Evolutionary conservation across 1,140 invertebrate genomes (phyloP).

Genomic region (Camponotus pennsylvanicus): DNA sequence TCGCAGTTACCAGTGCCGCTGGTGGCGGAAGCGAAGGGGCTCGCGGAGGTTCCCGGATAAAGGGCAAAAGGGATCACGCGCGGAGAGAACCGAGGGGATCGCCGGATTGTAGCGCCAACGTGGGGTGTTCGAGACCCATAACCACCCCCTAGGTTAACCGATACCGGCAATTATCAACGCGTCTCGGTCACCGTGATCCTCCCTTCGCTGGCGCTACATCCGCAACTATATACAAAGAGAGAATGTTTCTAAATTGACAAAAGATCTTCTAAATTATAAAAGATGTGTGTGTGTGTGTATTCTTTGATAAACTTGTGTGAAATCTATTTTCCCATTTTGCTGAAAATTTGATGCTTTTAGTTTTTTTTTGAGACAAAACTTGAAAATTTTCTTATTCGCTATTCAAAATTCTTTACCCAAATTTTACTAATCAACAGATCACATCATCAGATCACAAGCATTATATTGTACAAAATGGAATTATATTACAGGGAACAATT

Average conservation of each 20-base stretch:
- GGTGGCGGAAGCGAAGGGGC: conserved; percentile 83
- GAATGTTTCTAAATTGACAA: conserved; percentile 4
- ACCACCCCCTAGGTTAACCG: conserved; percentile 84
- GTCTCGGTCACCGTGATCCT: conserved; percentile 75
- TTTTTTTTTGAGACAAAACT: too few relatives aligned
- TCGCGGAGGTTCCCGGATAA: conserved; percentile 81
- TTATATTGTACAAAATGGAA: too few relatives aligned
- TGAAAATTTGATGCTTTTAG: too few relatives aligned
- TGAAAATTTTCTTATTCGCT: too few relatives aligned
- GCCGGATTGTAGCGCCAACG: conserved; percentile 39
- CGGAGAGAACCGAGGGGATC: conserved; percentile 65
- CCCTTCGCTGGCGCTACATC: neutral
- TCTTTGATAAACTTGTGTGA: neutral
- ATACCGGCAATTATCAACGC: conserved; percentile 86
- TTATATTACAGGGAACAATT: too few relatives aligned
- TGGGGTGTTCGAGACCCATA: conserved; percentile 71
- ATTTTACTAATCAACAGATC: too few relatives aligned
- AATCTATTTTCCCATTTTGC: neutral
- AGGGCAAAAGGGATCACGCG: conserved; percentile 79
- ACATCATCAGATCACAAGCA: too few relatives aligned
- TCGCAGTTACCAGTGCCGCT: conserved; percentile 73
- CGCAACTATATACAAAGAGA: neutral
- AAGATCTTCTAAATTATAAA: neutral
- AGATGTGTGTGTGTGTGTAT: neutral
- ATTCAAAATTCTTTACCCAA: too few relatives aligned